phyloP scores from a whole-genome alignment of 2,113 vertebrate genomes.

The Sturnira hondurensis region DNA sequence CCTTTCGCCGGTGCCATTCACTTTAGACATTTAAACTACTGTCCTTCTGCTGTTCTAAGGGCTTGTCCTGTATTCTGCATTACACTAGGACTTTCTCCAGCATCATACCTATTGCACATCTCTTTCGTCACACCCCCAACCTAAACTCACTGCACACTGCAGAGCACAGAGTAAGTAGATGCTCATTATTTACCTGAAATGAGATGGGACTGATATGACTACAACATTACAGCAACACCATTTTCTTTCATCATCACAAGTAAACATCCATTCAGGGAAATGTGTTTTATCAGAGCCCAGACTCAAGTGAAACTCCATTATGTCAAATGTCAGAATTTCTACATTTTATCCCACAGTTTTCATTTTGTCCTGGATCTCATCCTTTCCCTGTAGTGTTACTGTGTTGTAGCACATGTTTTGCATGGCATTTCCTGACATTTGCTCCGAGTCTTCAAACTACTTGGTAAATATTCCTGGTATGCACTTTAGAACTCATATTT shows the following conservation, averaged over 20 bases:
- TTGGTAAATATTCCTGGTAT: constrained; percentile 2
- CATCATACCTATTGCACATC: neutral
- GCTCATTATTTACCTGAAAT: neutral
- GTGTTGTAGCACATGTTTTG: neutral
- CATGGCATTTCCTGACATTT: neutral
- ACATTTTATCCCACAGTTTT: neutral
- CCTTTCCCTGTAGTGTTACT: neutral
- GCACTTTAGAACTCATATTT: constrained; percentile 4
- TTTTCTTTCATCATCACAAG: neutral
- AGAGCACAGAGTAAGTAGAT: neutral
- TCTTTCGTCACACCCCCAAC: neutral
- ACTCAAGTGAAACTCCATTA: neutral
- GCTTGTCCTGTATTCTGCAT: neutral
- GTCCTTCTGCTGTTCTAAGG: neutral
- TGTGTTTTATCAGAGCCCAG: neutral
- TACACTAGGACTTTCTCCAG: neutral
- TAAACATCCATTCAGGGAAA: neutral
- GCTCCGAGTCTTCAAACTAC: neutral
- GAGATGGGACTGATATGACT: neutral
- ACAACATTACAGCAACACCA: neutral
- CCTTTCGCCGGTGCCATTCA: neutral
- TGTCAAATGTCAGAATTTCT: neutral
- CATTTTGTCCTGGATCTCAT: neutral
- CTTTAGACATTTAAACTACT: neutral
- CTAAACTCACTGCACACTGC: neutral